Evolutionary conservation across 2,888 invertebrate species (phyloP).

Genomic region (Tiliacea citrago): DNA sequence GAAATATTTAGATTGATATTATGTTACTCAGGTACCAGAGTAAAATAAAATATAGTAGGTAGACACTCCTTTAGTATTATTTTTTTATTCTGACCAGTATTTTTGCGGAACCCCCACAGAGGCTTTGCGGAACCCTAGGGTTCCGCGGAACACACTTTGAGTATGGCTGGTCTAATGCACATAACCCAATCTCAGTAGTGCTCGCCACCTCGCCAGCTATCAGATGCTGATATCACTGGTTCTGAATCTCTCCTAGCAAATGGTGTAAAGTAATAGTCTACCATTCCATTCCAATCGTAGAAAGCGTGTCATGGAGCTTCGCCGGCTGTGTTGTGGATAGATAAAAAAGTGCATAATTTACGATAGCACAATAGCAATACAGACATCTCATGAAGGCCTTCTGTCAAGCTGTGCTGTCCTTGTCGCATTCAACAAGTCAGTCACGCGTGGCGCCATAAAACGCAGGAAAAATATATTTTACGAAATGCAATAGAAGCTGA

Average conservation of each 20-base stretch:
- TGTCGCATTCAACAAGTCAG: conserved; percentile 73
- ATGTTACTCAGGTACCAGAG: too few relatives aligned
- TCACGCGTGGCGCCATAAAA: conserved; percentile 68
- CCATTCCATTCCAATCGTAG: conserved; percentile 75
- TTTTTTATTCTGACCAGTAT: too few relatives aligned
- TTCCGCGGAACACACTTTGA: too few relatives aligned
- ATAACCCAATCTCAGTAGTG: conserved; percentile 52
- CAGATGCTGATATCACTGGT: conserved; percentile 40
- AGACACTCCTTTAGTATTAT: too few relatives aligned
- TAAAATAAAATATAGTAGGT: too few relatives aligned
- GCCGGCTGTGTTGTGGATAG: conserved; percentile 71
- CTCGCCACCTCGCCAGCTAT: conserved; percentile 34
- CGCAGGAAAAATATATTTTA: conserved; percentile 52
- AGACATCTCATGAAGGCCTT: conserved; percentile 78
- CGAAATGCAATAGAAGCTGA: conserved; percentile 41
- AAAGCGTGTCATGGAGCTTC: conserved; percentile 84
- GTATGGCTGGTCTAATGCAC: conserved; percentile 41
- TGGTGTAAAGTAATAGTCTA: conserved; percentile 57
- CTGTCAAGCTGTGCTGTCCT: conserved; percentile 71
- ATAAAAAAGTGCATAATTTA: conserved; percentile 83
- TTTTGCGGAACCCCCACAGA: too few relatives aligned
- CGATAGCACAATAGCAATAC: conserved; percentile 77
- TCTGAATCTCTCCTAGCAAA: conserved; percentile 54
- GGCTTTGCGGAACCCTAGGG: too few relatives aligned
- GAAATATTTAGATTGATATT: too few relatives aligned